These are phyloP conservation scores for Venusia cambrica DNA, from an alignment of 2,888 invertebrate species.

Conservation along the genomic window DNA sequence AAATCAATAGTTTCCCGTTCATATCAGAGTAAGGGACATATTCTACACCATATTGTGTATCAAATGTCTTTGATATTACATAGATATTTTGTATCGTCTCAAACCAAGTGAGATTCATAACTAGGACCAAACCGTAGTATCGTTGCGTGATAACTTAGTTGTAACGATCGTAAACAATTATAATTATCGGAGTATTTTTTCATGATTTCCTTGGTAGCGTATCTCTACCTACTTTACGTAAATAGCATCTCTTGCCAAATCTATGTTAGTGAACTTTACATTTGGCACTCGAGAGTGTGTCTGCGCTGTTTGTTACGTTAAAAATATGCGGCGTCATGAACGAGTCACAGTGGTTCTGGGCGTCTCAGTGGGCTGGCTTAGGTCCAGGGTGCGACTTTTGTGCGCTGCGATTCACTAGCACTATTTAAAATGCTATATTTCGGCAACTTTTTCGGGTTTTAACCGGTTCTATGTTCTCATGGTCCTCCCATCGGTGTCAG, in stretches of 20 bases:
- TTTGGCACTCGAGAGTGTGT: slow-evolving; percentile 72
- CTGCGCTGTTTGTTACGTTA: slow-evolving; percentile 75
- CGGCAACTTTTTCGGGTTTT: too few relatives aligned
- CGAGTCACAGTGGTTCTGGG: slow-evolving; percentile 63
- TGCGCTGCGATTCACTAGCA: slow-evolving; percentile 36
- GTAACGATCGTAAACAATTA: too few relatives aligned
- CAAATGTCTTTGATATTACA: too few relatives aligned
- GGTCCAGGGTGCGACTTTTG: slow-evolving; percentile 53
- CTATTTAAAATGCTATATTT: slow-evolving; percentile 30
- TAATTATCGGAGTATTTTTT: slow-evolving; percentile 13
- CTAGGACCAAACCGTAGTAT: too few relatives aligned
- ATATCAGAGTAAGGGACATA: slow-evolving; percentile 14
- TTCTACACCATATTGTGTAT: slow-evolving; percentile 19
- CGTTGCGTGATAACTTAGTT: too few relatives aligned
- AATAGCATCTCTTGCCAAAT: slow-evolving; percentile 73
- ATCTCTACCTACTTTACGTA: slow-evolving; percentile 51
- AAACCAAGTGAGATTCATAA: too few relatives aligned
- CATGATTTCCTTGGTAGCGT: slow-evolving; percentile 10
- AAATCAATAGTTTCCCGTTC: slow-evolving; percentile 28
- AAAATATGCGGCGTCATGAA: slow-evolving; percentile 78
- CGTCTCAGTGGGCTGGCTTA: slow-evolving; percentile 62
- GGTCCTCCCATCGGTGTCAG: too few relatives aligned
- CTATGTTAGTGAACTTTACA: slow-evolving; percentile 79
- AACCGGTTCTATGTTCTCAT: too few relatives aligned
- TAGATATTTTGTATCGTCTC: too few relatives aligned